Percentiles rank a stretch among this genome's conserved stretches.
Evolutionary conservation across 2,113 vertebrate genomes (phyloP).

Genomic region (Ondatra zibethicus): DNA sequence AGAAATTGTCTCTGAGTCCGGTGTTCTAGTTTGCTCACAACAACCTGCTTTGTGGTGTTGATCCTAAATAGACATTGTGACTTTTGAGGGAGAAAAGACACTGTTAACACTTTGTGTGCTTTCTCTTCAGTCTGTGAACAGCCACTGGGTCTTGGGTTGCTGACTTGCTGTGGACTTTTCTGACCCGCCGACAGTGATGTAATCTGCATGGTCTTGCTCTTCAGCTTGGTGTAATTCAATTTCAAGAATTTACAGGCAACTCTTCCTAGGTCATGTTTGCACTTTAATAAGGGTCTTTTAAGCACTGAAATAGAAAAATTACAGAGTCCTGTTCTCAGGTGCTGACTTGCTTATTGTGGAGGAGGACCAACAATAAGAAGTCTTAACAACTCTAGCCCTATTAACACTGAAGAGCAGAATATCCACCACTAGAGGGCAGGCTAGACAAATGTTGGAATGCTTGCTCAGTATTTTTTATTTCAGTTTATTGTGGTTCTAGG

Average conservation of each 20-base stretch:
- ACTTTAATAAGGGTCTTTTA: neutral
- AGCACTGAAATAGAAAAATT: neutral
- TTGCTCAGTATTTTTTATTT: neutral
- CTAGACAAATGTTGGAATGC: slow-evolving; percentile 38
- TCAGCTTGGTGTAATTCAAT: neutral
- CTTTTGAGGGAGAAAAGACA: neutral
- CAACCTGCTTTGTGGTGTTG: neutral
- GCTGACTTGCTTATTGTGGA: neutral
- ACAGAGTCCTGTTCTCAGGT: neutral
- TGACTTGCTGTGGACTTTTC: neutral
- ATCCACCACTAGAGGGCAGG: slow-evolving; percentile 58
- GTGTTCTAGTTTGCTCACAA: neutral
- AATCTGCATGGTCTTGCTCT: neutral
- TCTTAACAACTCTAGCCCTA: neutral
- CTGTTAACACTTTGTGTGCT: neutral
- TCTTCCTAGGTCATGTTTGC: neutral
- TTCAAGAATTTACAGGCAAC: neutral
- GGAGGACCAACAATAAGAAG: neutral
- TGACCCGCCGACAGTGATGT: neutral
- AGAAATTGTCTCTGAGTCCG: neutral
- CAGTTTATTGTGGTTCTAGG: neutral
- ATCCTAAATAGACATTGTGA: neutral
- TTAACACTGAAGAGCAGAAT: neutral
- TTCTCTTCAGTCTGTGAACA: neutral
- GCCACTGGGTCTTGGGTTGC: accelerated